phyloP scores from a whole-genome alignment of 2,113 vertebrate species.

The Vulpes lagopus region DNA sequence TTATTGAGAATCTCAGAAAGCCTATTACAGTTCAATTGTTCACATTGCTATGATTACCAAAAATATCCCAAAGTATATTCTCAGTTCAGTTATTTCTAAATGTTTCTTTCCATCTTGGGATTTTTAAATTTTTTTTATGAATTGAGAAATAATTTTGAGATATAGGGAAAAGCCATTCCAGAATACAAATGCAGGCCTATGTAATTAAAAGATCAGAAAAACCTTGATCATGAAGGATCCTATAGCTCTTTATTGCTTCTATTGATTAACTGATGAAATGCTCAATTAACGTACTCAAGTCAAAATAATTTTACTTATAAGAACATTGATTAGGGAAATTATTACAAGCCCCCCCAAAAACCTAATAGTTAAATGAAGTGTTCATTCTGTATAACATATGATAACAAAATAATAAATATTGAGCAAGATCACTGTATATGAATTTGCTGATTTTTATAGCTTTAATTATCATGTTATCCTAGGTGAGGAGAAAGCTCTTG shows the following conservation, averaged over 20 bases:
- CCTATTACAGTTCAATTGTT: neutral
- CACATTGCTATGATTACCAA: neutral
- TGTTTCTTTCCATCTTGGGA: neutral
- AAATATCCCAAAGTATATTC: neutral
- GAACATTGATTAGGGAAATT: neutral
- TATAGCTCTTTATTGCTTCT: neutral
- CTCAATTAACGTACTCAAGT: neutral
- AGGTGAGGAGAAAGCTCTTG: neutral
- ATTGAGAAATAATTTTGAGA: neutral
- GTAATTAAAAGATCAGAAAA: neutral
- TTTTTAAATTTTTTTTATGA: neutral
- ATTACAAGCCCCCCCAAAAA: neutral
- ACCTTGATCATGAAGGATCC: neutral
- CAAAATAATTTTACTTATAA: neutral
- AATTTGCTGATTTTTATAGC: neutral
- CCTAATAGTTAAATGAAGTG: neutral
- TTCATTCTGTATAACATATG: neutral
- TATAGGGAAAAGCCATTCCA: neutral
- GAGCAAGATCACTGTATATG: neutral
- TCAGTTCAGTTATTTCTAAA: neutral
- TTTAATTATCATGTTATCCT: neutral
- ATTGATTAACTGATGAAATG: neutral
- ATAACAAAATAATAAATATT: neutral
- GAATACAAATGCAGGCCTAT: neutral
- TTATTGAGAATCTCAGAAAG: neutral